Percentiles rank a stretch among this genome's conserved stretches.
Conservation (phyloP, 2,113 vertebrate species). For the Bambusicola thoracicus region DNA sequence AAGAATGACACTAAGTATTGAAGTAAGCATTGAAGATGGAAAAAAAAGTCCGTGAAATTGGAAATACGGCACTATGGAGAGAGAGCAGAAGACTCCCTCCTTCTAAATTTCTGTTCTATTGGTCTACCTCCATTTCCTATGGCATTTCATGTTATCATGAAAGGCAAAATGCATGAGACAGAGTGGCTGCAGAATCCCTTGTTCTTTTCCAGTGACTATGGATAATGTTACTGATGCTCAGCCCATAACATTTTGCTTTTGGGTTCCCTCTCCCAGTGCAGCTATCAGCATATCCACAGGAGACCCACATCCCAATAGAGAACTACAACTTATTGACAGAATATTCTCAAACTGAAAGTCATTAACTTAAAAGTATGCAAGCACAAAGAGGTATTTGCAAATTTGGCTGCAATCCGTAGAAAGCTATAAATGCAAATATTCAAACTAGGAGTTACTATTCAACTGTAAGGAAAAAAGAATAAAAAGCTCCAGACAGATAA, state of each 20-base stretch:
- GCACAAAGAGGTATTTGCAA: background rate
- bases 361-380: background rate
- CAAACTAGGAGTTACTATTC: background rate
- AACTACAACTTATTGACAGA: background rate
- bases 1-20: background rate
- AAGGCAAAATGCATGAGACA: background rate
- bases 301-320: background rate
- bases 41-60: background rate
- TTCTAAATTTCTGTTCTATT: background rate
- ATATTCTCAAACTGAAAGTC: background rate
- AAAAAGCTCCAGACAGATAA: background rate
- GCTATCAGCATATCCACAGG: background rate
- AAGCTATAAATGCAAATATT: background rate
- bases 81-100: background rate
- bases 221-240: background rate
- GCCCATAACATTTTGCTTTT: background rate
- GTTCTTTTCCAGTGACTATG: background rate
- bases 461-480: background rate
- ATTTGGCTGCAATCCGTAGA: background rate
- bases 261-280: background rate
- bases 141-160: background rate
- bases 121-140: background rate
- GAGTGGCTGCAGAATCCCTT: background rate
- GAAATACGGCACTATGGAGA: background rate
- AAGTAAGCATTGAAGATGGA: too few species aligned